These are phyloP conservation scores for Poecile atricapillus DNA, from an alignment of 2,113 vertebrate genomes.

Conservation along the genomic window DNA sequence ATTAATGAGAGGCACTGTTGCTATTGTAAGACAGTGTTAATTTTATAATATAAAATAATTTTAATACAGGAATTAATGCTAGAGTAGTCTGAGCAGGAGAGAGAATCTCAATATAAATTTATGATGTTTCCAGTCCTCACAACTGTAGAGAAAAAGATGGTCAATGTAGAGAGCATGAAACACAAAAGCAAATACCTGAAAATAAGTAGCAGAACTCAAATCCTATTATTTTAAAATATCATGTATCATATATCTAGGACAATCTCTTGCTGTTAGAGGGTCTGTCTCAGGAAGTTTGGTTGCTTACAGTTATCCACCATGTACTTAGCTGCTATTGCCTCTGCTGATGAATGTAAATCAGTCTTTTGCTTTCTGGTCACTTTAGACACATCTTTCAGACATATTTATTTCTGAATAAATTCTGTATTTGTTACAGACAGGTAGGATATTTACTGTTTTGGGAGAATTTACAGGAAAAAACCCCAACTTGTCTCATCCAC, in stretches of 20 bases:
- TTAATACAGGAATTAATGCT: neutral
- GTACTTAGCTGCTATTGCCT: neutral
- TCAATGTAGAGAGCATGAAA: neutral
- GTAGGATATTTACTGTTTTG: neutral
- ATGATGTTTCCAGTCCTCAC: neutral
- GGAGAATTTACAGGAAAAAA: neutral
- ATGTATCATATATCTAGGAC: neutral
- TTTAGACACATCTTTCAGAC: neutral
- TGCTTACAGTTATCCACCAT: neutral
- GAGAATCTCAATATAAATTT: neutral
- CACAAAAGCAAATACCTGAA: neutral
- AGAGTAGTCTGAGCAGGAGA: neutral
- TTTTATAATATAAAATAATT: no score
- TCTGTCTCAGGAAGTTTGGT: neutral
- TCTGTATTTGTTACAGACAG: neutral
- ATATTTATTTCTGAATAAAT: neutral
- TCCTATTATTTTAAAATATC: neutral
- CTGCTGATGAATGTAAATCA: neutral
- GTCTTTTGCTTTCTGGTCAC: neutral
- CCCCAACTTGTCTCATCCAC: neutral
- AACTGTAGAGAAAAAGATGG: neutral
- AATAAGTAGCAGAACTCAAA: neutral
- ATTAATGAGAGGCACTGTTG: neutral
- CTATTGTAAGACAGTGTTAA: neutral
- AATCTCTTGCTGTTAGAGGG: neutral